These are phyloP conservation scores for Microctonus brassicae DNA, from an alignment of 2,888 invertebrate species.

Conservation along the genomic window DNA sequence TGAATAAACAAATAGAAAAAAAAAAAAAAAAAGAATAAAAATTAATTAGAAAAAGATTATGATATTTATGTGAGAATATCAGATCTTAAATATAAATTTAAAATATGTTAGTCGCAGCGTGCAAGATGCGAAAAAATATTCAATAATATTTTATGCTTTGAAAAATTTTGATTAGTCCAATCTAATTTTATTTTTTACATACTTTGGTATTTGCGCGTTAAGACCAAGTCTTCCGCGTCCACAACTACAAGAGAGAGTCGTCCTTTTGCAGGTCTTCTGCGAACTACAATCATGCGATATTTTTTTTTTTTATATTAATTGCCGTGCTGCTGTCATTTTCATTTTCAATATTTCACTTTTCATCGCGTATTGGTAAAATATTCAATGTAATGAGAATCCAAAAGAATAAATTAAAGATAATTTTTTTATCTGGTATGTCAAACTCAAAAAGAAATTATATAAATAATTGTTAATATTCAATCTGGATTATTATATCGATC, in stretches of 20 bases:
- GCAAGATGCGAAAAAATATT: conserved; percentile 5
- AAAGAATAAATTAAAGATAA: neutral
- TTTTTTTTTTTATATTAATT: conserved; percentile 54
- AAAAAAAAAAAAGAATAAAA: too few relatives aligned
- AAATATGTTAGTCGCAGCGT: conserved; percentile 14
- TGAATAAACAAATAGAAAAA: too few relatives aligned
- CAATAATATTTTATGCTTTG: neutral
- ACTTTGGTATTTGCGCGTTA: conserved; percentile 58
- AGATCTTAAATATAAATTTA: neutral
- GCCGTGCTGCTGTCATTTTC: conserved; percentile 42
- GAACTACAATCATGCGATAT: conserved; percentile 67
- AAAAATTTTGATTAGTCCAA: neutral
- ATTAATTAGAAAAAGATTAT: neutral
- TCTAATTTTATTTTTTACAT: conserved; percentile 8
- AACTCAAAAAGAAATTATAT: too few relatives aligned
- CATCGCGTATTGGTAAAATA: neutral
- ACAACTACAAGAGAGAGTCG: conserved; percentile 65
- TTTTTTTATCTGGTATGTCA: too few relatives aligned
- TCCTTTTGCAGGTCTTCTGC: conserved; percentile 67
- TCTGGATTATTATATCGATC: too few relatives aligned
- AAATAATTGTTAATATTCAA: too few relatives aligned
- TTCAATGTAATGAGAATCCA: too few relatives aligned
- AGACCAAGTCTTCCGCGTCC: conserved; percentile 65
- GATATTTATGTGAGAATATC: neutral
- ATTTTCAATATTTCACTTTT: neutral